Base-by-base conservation (phyloP, 2,888 invertebrate genomes). In the Archips xylosteana region DNA sequence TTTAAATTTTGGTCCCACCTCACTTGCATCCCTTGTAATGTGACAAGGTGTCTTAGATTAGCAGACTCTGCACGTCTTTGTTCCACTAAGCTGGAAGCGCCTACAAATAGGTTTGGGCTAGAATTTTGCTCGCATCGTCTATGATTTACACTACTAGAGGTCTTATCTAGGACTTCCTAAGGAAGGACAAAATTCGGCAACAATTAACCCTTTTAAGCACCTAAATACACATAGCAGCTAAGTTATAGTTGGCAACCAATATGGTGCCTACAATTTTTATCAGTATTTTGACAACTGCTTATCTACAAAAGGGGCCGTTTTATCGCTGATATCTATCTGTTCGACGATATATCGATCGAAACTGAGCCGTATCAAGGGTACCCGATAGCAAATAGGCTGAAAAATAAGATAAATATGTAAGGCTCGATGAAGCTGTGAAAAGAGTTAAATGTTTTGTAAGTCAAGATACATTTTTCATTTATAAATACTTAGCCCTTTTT, bases 301-400 rank as follows among this genome's bases (percentile, higher is more conserved):
- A 68, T 73, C 59, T 66, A 59, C 63, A 64, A 69, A 73, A n/a
- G 57, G 64, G 39, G 34, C 39, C 67, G 62, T 34, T 72, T 72
- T 66, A 71, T 67, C 34, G 12, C 39, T 23, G 47, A 6, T 51
- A 12, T 51, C 15, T 15, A 54, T 49, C 49, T 13, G 12, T 49
- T 6, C 23, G 23, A 3, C 60, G 65, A 62, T 68, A 49, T 5
- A 15, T 23, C 42, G 66, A 61, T 61, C 39, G 57, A 63, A 57
- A 67, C 57, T 51, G 49, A 65, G 15, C 47, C 59, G 42, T 49
- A 73, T 62, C 63, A 63, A 73, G 72, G 67, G 34, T 13, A 65
- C 45, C 61, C 51, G 62, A 72, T 62, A 62, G 67, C 34, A 51
- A 42, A 51, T 54, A 62, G 51, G 45, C 54, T 57, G 3, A 34